A percentile compares a stretch with the other conserved stretches of the same genome.
phyloP scores from a whole-genome alignment of 2,797 vertebrate species.

The Brachyrhaphis roseni region DNA sequence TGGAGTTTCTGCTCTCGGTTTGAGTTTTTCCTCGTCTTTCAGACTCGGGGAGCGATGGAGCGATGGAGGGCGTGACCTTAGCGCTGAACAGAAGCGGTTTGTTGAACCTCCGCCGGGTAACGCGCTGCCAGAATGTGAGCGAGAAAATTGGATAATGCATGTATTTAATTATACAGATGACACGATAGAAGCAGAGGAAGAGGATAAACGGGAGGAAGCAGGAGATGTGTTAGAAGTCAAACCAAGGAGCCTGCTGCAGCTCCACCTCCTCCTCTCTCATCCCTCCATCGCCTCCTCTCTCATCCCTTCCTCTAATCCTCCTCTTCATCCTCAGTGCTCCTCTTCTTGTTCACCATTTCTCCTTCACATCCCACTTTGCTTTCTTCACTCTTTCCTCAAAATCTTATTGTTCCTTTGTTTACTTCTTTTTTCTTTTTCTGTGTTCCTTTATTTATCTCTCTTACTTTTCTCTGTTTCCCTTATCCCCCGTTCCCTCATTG shows the following conservation, averaged over 20 bases:
- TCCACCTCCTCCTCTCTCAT: not conserved
- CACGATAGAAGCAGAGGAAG: constrained; percentile 29
- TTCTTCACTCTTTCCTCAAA: not conserved
- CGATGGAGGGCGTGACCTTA: not conserved
- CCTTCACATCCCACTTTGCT: not conserved
- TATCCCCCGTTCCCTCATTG: too few relatives aligned
- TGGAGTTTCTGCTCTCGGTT: too few relatives aligned
- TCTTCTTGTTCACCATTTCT: not conserved
- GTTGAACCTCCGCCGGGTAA: not conserved
- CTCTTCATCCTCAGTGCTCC: not conserved
- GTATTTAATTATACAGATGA: constrained; percentile 58
- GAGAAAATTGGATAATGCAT: constrained; percentile 28
- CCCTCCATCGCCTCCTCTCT: not conserved
- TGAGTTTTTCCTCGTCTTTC: not conserved
- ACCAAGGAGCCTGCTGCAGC: constrained; percentile 40
- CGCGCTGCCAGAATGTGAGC: constrained; percentile 18
- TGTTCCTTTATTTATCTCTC: not conserved
- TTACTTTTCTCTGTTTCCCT: not conserved
- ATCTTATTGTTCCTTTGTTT: not conserved
- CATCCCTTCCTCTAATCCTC: constrained; percentile 10
- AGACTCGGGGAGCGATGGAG: not conserved
- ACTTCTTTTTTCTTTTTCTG: not conserved
- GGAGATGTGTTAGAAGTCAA: constrained; percentile 44
- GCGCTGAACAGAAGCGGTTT: not conserved
- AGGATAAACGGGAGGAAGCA: constrained; percentile 5